Evolutionary conservation across 2,888 invertebrate species (phyloP), one percentile per base, ranked within the genome.

Genomic region (Altica lythri): DNA sequence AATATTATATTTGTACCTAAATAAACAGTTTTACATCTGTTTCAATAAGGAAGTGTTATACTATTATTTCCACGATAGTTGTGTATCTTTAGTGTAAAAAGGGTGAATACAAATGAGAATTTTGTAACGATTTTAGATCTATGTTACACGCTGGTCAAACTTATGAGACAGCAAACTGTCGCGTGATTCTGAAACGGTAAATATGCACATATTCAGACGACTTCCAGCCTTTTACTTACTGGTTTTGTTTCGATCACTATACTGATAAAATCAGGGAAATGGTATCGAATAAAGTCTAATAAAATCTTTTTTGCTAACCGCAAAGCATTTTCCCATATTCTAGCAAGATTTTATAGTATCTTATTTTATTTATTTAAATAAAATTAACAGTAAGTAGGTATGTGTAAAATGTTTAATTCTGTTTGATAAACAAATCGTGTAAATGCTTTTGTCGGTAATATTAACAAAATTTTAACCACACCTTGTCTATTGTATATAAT

Each of bases 111-210:
- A 71, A 72, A 73, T 70, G 71, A 69, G 71, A 66, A 67, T 72
- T 71, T 70, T 66, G 70, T 70, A 71, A 72, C 72, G 71, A 68
- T 71, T 71, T 68, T 64, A 73, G 71, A 75, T 74, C 69, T 72
- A 74, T 74, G 75, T 72, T 69, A 73, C 74, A 75, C 73, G 75
- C 67, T 71, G 72, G 68, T 67, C 73, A 72, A 72, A 71, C 67
- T 74, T 75, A 73, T 68, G 72, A 57, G 69, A 66, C 69, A 66
- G 65, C 55, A 59, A 67, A 60, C 64, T 49, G 49, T 49, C 49
- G 49, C 70, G 70, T 69, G 70, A 72, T 68, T 59, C 65, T 68
- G 65, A 61, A 62, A 65, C 64, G 68, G 69, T 73, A 70, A 73
- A 70, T 73, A 75, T 73, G 73, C 72, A 72, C 73, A 73, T 75